Base-by-base conservation (phyloP, 2,113 vertebrate species). In the Eulemur rufifrons region DNA sequence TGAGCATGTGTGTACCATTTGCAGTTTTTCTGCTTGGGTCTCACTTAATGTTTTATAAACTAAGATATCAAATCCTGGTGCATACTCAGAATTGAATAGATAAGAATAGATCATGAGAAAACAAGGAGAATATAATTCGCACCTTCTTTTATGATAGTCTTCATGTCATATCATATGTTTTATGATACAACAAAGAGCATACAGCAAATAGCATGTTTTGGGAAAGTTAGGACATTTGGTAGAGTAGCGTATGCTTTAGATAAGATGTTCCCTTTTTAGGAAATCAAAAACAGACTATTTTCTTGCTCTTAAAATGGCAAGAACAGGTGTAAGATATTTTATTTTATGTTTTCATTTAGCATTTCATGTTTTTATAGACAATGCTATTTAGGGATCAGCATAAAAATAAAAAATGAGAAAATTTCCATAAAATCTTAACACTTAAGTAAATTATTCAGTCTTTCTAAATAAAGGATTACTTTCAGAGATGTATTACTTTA, bases 281-380 rank as follows among this genome's bases (percentile, higher is more conserved):
- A 95, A 96, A 91, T 37, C 78, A 71, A 73, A 97, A 59, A 76
- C 50, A 95, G 78, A 84, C n/a, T 84, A 91, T 59, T 91, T 95
- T 96, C 50, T 77, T 95, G 42, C 39, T 96, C 29, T 71, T 63
- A 17, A 94, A 97, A 89, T 69, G 68, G 61, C 86, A 96, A 74
- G 32, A 97, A 82, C 63, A 96, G 94, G 97, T 96, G 73, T 82
- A 96, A 77, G n/a, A 64, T 91, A 94, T 87, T 96, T 96, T 97
- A 59, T 92, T 87, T 95, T 89, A 71, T 68, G 63, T 34, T 96
- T 95, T 89, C 76, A 91, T 78, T 66, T 81, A 95, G 56, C 47
- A 89, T 93, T 82, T 96, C 52, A 32, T 71, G 94, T 94, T 95
- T 96, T 96, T 89, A 89, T 54, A 89, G n/a, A 83, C 52, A 97